Evolutionary conservation across 1,140 invertebrate species (phyloP).

Genomic region (Heliconius hewitsoni): DNA sequence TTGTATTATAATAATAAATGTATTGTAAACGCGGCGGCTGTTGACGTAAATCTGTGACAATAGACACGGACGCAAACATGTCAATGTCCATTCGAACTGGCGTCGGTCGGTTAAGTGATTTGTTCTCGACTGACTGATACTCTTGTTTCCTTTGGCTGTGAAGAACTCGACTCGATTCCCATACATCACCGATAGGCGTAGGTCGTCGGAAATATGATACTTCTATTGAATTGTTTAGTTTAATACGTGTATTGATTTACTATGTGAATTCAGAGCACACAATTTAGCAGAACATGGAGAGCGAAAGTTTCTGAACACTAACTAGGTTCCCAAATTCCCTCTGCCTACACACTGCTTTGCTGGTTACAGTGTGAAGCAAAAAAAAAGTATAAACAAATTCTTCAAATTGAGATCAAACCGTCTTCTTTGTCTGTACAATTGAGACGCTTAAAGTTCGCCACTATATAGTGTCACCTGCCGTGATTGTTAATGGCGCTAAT

Average conservation of each 20-base stretch:
- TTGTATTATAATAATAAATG: background rate
- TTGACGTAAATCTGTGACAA: conserved; percentile 18
- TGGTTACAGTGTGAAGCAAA: background rate
- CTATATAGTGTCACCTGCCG: conserved; percentile 23
- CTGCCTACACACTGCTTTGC: background rate
- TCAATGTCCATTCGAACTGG: background rate
- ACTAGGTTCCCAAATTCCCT: background rate
- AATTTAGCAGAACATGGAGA: no score
- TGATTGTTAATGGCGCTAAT: conserved; percentile 46
- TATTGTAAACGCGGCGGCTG: background rate
- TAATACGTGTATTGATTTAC: no score
- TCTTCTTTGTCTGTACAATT: background rate
- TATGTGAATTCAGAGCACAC: no score
- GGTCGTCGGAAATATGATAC: no score
- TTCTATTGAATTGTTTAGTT: no score
- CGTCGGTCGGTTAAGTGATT: background rate
- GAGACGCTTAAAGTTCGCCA: conserved; percentile 19
- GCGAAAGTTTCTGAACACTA: background rate
- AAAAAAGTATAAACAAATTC: background rate
- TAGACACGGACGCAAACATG: conserved; percentile 12
- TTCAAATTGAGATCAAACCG: background rate
- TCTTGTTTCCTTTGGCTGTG: background rate
- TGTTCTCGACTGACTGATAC: background rate
- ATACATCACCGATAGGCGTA: no score
- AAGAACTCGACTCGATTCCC: no score